Conservation (phyloP, 2,797 vertebrate species). For the Knipowitschia caucasica region DNA sequence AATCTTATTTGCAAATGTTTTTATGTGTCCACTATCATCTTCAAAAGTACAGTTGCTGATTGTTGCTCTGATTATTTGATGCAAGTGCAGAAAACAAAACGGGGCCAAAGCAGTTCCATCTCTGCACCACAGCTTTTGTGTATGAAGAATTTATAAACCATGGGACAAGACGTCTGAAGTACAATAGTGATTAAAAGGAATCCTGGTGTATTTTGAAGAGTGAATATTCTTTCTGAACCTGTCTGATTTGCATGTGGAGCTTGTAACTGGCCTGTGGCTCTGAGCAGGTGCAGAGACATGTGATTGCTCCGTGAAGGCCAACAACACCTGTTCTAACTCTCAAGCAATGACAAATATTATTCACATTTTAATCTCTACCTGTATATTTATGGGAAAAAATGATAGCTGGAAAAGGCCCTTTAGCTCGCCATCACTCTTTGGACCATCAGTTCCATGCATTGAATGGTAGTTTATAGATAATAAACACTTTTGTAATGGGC, state of each 20-base stretch:
- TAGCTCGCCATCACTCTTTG: no score
- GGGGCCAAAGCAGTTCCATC: neutral
- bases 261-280: slow-evolving; percentile 31
- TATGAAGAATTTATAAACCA: no score
- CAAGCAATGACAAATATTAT: slow-evolving; percentile 42
- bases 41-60: neutral
- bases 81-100: neutral
- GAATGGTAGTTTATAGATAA: no score
- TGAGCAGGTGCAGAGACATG: slow-evolving; percentile 49
- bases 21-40: neutral
- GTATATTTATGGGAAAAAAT: slow-evolving; percentile 4
- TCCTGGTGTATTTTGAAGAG: neutral
- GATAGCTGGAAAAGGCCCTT: neutral
- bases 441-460: no score
- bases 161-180: neutral
- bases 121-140: neutral
- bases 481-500: no score
- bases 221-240: slow-evolving; percentile 11
- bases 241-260: slow-evolving; percentile 12
- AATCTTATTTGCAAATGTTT: neutral
- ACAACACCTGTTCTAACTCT: slow-evolving; percentile 40
- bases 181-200: neutral
- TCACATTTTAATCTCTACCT: slow-evolving; percentile 17
- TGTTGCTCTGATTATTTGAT: neutral
- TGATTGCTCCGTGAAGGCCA: slow-evolving; percentile 43